Evolutionary conservation across 2,888 invertebrate genomes (phyloP).

Genomic region (Onchidella celtica): DNA sequence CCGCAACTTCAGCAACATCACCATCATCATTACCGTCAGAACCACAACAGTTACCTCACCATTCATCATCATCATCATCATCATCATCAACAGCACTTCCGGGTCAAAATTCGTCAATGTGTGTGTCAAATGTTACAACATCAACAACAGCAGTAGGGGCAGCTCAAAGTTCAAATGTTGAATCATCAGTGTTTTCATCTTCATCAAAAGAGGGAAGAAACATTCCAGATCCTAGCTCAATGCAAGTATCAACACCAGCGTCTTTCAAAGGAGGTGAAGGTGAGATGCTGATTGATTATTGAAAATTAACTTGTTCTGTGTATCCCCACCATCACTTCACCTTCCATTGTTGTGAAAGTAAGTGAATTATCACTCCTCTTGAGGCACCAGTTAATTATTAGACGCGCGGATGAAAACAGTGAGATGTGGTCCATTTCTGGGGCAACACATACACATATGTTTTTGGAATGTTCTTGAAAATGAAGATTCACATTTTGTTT

Average conservation of each 20-base stretch:
- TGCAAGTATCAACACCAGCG: not conserved
- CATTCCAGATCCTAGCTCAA: conserved; percentile 20
- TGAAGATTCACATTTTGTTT: too few species aligned
- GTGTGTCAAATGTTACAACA: not conserved
- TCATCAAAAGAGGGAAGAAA: not conserved
- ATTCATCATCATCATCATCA: not conserved
- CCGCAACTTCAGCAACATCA: too few species aligned
- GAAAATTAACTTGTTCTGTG: too few species aligned
- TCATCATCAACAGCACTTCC: not conserved
- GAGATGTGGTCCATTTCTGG: too few species aligned
- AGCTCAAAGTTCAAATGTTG: not conserved
- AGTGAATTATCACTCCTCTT: too few species aligned
- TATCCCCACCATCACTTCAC: too few species aligned
- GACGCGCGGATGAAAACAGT: too few species aligned
- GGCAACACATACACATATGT: too few species aligned
- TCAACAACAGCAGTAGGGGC: not conserved
- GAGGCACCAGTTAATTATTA: too few species aligned
- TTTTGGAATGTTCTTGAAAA: too few species aligned
- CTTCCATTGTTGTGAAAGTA: too few species aligned
- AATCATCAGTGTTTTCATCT: not conserved
- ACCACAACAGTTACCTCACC: not conserved
- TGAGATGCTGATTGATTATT: too few species aligned
- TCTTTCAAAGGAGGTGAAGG: conserved; percentile 6
- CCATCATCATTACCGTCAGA: not conserved
- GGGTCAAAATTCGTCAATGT: not conserved